A percentile compares a stretch with the other conserved stretches of the same genome.
Conservation (phyloP, 2,888 invertebrate species). For the Ectropis crepuscularia region DNA sequence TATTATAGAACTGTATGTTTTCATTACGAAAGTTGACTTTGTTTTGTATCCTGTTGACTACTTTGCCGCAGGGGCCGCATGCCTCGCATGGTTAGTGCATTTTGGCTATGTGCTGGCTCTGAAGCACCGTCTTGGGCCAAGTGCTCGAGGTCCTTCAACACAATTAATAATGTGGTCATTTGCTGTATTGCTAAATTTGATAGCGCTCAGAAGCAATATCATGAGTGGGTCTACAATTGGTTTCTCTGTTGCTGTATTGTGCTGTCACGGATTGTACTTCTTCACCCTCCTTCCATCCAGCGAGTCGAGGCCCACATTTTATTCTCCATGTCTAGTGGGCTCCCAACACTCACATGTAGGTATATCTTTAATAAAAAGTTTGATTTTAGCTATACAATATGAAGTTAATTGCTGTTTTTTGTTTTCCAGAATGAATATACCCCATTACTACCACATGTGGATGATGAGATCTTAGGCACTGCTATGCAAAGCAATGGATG, state of each 20-base stretch:
- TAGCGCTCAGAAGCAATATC: conserved; percentile 88
- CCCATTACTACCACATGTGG: conserved; percentile 86
- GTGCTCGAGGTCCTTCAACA: conserved; percentile 89
- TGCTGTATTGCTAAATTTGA: conserved; percentile 86
- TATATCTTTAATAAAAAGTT: conserved; percentile 26
- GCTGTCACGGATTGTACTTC: conserved; percentile 88
- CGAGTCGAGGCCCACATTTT: conserved; percentile 77
- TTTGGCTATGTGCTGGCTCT: conserved; percentile 89
- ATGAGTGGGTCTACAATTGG: conserved; percentile 78
- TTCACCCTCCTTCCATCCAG: conserved; percentile 88
- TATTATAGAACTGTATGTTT: conserved; percentile 87
- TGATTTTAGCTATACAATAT: conserved; percentile 4
- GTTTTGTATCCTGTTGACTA: conserved; percentile 88
- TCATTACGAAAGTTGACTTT: conserved; percentile 78
- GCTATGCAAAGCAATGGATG: conserved; percentile 91
- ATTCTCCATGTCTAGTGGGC: conserved; percentile 77
- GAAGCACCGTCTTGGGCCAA: conserved; percentile 86
- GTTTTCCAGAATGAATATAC: conserved; percentile 85
- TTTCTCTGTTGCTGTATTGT: conserved; percentile 86
- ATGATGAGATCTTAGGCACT: conserved; percentile 90
- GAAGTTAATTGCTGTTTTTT: conserved; percentile 15
- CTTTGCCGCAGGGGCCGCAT: conserved; percentile 88
- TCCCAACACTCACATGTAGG: conserved; percentile 83
- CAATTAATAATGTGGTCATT: conserved; percentile 89
- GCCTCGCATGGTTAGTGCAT: conserved; percentile 93